phyloP scores from a whole-genome alignment of 2,113 vertebrate genomes.

The Calidris pygmaea region DNA sequence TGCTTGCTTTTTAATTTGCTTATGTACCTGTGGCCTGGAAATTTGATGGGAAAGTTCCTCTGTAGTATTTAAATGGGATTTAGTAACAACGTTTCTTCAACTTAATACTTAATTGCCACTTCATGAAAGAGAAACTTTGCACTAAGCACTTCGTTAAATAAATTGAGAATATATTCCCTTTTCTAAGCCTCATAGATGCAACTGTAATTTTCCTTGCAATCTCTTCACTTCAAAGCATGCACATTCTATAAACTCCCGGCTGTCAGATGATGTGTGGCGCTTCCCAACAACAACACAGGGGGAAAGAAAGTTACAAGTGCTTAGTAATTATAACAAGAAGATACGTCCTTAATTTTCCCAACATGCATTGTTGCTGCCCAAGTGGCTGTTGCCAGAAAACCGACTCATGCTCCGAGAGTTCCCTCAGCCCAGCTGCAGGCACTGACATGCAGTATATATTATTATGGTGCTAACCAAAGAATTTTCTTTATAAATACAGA shows the following conservation, averaged over 20 bases:
- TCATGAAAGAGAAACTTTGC: not conserved
- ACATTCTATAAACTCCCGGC: not conserved
- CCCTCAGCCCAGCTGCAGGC: not conserved
- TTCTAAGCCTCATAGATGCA: not conserved
- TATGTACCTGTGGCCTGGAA: not conserved
- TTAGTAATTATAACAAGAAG: not conserved
- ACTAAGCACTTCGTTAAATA: not conserved
- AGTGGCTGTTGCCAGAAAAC: not conserved
- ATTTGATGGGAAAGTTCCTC: not conserved
- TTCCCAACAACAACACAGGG: not conserved
- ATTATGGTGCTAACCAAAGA: not conserved
- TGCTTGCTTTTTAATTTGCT: not conserved
- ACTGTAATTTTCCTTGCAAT: not conserved
- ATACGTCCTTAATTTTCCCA: not conserved
- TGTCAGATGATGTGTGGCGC: not conserved
- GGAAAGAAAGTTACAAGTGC: not conserved
- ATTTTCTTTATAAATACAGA: not conserved
- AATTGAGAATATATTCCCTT: not conserved
- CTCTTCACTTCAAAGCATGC: not conserved
- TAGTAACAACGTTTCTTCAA: not conserved
- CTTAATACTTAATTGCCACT: too few species aligned
- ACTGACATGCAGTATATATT: fast-evolving
- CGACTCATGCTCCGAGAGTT: not conserved
- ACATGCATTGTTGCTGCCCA: not conserved
- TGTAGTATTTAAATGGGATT: not conserved